Base-by-base conservation (phyloP, 1,140 invertebrate species). In the Sinella curviseta region DNA sequence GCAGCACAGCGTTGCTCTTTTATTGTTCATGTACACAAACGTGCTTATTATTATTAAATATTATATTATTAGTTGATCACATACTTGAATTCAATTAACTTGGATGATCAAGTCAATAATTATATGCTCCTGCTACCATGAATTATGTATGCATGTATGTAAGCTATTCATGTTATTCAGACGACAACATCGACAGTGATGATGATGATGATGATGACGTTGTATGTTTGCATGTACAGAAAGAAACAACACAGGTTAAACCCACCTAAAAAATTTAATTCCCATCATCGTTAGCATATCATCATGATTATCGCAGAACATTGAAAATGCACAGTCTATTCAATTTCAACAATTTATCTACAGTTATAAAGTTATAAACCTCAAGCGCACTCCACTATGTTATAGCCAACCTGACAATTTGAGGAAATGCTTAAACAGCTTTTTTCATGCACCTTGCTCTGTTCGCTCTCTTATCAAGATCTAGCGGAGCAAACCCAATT, bases 61-160 rank as follows among this genome's bases (percentile, higher is more conserved):
- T 8, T 4, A n/a, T n/a, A 65, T 26, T 12, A 4, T 26, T 26
- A 12, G 14, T 26, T 65, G 14, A 65, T 14, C 57, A 33, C 8
- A 12, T 70, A 33, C 65, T 33, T 70, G 26, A 70, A 70, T 70
- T 70, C 65, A 70, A 70, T 70, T 70, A 70, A 30, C 65, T 70
- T 60, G 24, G 3, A 60, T 17, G 57, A 60, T 48, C 57, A 8
- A 26, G 57, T 60, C n/a, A n/a, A n/a, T n/a, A n/a, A n/a, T n/a
- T n/a, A n/a, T n/a, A n/a, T n/a, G n/a, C n/a, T n/a, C n/a, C n/a
- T n/a, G n/a, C n/a, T n/a, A n/a, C n/a, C n/a, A n/a, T n/a, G n/a
- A n/a, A n/a, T n/a, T n/a, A n/a, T n/a, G n/a, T n/a, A n/a, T n/a
- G n/a, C n/a, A n/a, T n/a, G n/a, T n/a, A n/a, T n/a, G n/a, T n/a